Percentiles rank a stretch among this genome's conserved stretches.
Conservation (phyloP, 1,140 invertebrate genomes). For the Drosophila kepulauana region DNA sequence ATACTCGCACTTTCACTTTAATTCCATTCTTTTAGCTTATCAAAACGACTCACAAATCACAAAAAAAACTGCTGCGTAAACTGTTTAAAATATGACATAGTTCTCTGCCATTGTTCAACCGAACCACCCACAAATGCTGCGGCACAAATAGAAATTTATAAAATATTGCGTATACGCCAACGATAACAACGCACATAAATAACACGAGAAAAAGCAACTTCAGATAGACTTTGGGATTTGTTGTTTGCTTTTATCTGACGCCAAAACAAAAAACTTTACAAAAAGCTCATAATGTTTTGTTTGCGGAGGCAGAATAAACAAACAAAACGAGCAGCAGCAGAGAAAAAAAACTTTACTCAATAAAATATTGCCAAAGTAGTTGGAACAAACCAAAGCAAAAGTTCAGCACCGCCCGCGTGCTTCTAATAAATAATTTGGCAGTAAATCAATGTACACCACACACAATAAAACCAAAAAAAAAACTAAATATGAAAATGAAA, state of each 20-base stretch:
- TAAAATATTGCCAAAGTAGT: conserved; percentile 53
- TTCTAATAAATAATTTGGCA: conserved; percentile 74
- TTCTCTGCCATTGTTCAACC: conserved; percentile 24
- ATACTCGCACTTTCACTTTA: background rate
- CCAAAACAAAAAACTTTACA: conserved; percentile 37
- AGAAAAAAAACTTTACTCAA: conserved; percentile 44
- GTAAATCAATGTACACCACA: conserved; percentile 66
- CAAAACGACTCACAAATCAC: conserved; percentile 10
- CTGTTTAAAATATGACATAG: conserved; percentile 10
- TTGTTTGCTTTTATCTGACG: conserved; percentile 71
- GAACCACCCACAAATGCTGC: conserved; percentile 44
- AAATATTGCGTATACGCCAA: conserved; percentile 80
- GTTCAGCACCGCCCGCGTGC: conserved; percentile 17
- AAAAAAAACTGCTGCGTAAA: conserved; percentile 9
- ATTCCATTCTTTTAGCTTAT: background rate
- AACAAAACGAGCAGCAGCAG: conserved; percentile 32
- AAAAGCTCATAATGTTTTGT: conserved; percentile 48
- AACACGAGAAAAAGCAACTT: conserved; percentile 38
- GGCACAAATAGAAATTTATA: conserved; percentile 50
- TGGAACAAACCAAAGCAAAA: conserved; percentile 21
- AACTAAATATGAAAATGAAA: background rate
- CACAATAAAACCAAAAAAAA: background rate
- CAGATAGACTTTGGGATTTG: conserved; percentile 58
- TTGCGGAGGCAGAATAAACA: conserved; percentile 40
- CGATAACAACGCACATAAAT: conserved; percentile 61